phyloP scores from a whole-genome alignment of 2,113 vertebrate species.

The Cyprinus carpio region DNA sequence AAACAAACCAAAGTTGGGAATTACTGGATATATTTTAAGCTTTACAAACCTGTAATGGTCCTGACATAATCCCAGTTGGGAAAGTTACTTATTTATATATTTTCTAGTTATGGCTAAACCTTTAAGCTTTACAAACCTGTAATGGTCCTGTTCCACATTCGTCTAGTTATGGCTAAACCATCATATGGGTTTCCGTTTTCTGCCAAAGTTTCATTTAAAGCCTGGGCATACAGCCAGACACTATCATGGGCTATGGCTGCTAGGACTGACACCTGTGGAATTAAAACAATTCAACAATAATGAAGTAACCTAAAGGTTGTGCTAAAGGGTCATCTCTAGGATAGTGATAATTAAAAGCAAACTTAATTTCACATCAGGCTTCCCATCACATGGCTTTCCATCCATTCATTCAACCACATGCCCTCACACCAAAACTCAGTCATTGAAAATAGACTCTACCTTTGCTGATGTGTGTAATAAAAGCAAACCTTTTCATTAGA shows the following conservation, averaged over 20 bases:
- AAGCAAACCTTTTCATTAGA: slow-evolving; percentile 47
- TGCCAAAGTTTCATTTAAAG: slow-evolving; percentile 54
- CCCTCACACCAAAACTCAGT: neutral
- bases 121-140: slow-evolving; percentile 33
- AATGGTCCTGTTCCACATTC: slow-evolving; percentile 60
- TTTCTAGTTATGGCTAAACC: too few species aligned
- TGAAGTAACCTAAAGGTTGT: neutral
- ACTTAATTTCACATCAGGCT: neutral
- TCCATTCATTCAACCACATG: neutral
- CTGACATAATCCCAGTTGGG: too few species aligned
- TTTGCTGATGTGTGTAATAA: neutral
- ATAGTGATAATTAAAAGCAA: neutral
- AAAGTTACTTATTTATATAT: too few species aligned
- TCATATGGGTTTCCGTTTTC: slow-evolving; percentile 56
- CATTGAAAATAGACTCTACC: neutral
- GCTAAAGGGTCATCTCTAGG: neutral
- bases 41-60: slow-evolving; percentile 49
- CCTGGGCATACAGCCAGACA: slow-evolving; percentile 60
- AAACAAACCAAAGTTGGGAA: neutral
- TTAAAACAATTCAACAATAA: neutral
- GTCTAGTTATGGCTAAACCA: slow-evolving; percentile 45
- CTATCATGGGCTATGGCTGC: slow-evolving; percentile 60
- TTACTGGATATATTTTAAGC: neutral
- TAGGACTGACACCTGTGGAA: slow-evolving; percentile 56
- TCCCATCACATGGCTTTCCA: too few species aligned